These are phyloP conservation scores for Neoniphon sammara DNA, from an alignment of 2,797 vertebrate species.

Conservation along the genomic window DNA sequence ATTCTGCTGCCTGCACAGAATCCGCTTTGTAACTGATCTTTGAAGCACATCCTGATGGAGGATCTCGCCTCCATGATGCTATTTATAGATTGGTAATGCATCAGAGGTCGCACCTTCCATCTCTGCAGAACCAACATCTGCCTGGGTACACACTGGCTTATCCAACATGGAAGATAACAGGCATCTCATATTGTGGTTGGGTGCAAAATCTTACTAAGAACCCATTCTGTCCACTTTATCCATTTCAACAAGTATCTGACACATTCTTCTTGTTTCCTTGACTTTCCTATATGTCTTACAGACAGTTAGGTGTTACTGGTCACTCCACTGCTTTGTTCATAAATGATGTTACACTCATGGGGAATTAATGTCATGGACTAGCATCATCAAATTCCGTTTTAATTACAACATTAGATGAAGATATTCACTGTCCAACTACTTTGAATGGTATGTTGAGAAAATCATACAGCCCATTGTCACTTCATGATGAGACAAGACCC, in stretches of 20 bases:
- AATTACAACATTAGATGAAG: background rate
- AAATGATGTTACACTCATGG: background rate
- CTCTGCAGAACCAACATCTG: conserved; percentile 78
- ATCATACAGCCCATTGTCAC: background rate
- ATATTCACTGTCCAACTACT: background rate
- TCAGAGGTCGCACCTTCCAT: conserved; percentile 78
- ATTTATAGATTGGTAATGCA: conserved; percentile 82
- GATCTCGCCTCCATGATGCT: conserved; percentile 74
- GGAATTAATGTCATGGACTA: background rate
- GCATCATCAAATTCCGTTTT: background rate
- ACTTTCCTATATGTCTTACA: background rate
- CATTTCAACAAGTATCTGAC: background rate
- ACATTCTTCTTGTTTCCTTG: background rate
- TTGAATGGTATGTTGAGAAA: background rate
- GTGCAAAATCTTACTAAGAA: conserved; percentile 19
- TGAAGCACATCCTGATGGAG: conserved; percentile 76
- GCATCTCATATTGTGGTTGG: conserved; percentile 19
- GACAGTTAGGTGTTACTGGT: background rate
- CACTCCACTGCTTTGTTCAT: background rate
- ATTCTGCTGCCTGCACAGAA: conserved; percentile 62
- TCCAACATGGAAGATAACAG: conserved; percentile 47
- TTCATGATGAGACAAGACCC: background rate
- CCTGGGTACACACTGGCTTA: conserved; percentile 66
- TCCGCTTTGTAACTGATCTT: conserved; percentile 74
- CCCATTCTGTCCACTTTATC: background rate